Conservation (phyloP, 1,140 invertebrate genomes). For the Magallana ariakensis region DNA sequence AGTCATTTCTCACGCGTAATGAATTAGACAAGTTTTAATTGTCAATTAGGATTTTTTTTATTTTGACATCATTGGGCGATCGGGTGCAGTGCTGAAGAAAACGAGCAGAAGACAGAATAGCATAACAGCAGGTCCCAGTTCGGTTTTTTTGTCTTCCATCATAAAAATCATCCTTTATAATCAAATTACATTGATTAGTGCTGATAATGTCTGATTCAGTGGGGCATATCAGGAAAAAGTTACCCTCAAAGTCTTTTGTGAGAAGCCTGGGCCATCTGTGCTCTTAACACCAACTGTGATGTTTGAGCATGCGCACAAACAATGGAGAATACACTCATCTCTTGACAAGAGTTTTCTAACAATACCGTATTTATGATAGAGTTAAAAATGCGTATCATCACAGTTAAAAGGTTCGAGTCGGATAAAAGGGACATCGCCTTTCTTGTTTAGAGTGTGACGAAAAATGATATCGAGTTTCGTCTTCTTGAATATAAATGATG, state of each 20-base stretch:
- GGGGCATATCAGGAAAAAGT: conserved; percentile 45
- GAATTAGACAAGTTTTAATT: conserved; percentile 30
- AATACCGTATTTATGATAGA: neutral
- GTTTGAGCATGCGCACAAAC: conserved; percentile 61
- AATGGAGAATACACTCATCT: conserved; percentile 25
- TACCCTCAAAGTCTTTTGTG: conserved; percentile 44
- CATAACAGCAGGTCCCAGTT: conserved; percentile 13
- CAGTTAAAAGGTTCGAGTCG: neutral
- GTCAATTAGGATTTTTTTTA: conserved; percentile 9
- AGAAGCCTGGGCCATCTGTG: conserved; percentile 50
- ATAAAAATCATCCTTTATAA: conserved; percentile 50
- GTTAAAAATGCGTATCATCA: neutral
- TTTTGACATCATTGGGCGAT: conserved; percentile 18
- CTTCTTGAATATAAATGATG: conserved; percentile 5
- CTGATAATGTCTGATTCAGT: conserved; percentile 56
- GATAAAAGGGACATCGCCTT: too few relatives aligned
- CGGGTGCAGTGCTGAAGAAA: neutral
- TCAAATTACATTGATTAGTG: conserved; percentile 47
- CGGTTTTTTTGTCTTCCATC: conserved; percentile 42
- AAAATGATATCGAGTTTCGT: neutral
- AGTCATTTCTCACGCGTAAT: conserved; percentile 6
- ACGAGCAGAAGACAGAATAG: neutral
- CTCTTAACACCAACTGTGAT: conserved; percentile 62
- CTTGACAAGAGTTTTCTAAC: neutral
- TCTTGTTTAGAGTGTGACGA: too few relatives aligned